Evolutionary conservation across 1,140 invertebrate species (phyloP).

Genomic region (Cherax destructor): DNA sequence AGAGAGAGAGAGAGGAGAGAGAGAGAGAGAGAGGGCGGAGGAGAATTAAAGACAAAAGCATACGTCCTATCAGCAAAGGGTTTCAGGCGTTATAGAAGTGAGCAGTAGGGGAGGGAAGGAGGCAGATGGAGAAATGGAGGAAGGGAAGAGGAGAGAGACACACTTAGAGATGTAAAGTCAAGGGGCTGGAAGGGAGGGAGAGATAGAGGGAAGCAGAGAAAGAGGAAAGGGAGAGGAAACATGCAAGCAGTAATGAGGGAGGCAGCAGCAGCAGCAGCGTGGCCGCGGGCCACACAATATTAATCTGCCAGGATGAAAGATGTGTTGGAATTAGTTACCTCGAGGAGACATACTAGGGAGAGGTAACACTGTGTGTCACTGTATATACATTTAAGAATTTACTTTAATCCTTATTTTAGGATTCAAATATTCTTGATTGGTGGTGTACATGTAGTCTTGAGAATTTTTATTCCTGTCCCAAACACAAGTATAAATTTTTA

Average conservation of each 20-base stretch:
- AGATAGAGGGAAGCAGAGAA: not conserved
- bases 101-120: not conserved
- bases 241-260: constrained; percentile 12
- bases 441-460: no score
- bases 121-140: not conserved
- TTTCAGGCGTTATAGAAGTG: no score
- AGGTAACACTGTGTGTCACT: not conserved
- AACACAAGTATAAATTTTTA: no score
- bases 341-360: not conserved
- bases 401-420: no score
- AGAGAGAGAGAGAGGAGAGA: no score
- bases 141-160: not conserved
- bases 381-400: no score
- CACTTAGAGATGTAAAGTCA: not conserved
- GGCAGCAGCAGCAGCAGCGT: not conserved
- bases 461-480: no score
- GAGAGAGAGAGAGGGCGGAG: no score
- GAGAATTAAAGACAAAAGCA: no score
- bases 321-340: constrained; percentile 14
- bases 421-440: no score
- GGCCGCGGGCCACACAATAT: constrained; percentile 15
- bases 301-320: constrained; percentile 30
- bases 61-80: no score
- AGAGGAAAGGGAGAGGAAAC: constrained; percentile 4
- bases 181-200: not conserved